Evolutionary conservation across 2,113 vertebrate genomes (phyloP), one percentile per base, ranked within the genome.

Genomic region (Rana temporaria): DNA sequence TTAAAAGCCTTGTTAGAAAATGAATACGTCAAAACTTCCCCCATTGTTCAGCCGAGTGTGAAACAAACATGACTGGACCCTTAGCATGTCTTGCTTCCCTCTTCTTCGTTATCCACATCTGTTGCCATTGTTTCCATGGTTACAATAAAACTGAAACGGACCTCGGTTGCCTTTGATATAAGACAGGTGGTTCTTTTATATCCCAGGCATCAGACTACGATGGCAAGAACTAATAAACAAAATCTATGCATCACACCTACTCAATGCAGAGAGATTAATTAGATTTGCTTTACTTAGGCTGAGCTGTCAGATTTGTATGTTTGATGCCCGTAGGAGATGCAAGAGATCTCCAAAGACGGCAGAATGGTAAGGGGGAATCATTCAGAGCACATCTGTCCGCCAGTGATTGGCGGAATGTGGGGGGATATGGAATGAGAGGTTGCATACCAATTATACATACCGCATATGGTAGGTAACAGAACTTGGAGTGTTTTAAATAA

Each of bases 1-100:
- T 77, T 77, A 64, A 64, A 62, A 56, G n/a, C 42, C 74, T 77
- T 77, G 74, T 77, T 77, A 65, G 11, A 77, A 75, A 64, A 77
- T 77, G 59, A 77, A 77, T 77, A 42, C 52, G 74, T 77, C 74
- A 34, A 65, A 22, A 77, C 57, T 64, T 65, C 42, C 60, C 60
- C 22, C 63, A 56, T 77, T 64, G 60, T 17, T 38, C 59, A n/a
- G 74, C 42, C 6, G 20, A 77, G 60, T 77, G 59, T 53, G 14
- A 74, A 74, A 60, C 30, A 71, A 70, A 53, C 11, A 18, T 74
- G 71, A 74, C 56, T 74, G 53, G 53, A 26, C 55, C 53, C 71
- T 74, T 77, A 77, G 24, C 34, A 65, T 64, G 48, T 64, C 22
- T 64, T 34, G 74, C 22, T 64, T 65, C 52, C 34, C 59, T 5